A percentile compares a stretch with the other conserved stretches of the same genome.
Conservation (phyloP, 2,797 vertebrate species). For the Lutjanus argentimaculatus region DNA sequence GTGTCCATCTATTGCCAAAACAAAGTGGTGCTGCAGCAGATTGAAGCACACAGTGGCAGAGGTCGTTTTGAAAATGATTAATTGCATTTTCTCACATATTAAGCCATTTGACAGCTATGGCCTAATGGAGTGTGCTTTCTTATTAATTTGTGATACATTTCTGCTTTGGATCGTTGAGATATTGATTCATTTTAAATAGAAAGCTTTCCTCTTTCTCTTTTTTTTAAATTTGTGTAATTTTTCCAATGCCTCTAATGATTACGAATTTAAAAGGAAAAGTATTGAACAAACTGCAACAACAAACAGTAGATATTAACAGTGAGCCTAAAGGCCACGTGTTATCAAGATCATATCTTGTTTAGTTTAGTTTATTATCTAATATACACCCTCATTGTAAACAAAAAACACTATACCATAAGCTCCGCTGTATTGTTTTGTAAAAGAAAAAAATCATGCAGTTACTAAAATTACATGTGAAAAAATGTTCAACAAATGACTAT, state of each 20-base stretch:
- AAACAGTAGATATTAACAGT: neutral
- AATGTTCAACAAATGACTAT: neutral
- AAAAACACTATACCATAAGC: neutral
- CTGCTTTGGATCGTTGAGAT: neutral
- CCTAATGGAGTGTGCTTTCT: neutral
- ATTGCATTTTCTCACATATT: neutral
- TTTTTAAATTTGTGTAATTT: neutral
- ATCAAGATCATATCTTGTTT: neutral
- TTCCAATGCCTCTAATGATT: neutral
- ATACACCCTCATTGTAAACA: neutral
- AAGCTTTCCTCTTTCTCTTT: neutral
- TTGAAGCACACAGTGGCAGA: neutral
- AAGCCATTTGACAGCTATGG: neutral
- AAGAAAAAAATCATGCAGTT: neutral
- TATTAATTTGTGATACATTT: neutral
- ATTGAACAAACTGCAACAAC: neutral
- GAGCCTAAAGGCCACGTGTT: neutral
- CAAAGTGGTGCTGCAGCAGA: neutral
- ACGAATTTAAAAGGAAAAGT: neutral
- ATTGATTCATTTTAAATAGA: neutral
- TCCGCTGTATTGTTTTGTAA: neutral
- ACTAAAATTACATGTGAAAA: neutral
- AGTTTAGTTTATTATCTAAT: neutral
- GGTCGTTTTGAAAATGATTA: neutral
- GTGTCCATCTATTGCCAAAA: constrained; percentile 7